phyloP scores from a whole-genome alignment of 2,888 invertebrate genomes.

The Pterostichus madidus region DNA sequence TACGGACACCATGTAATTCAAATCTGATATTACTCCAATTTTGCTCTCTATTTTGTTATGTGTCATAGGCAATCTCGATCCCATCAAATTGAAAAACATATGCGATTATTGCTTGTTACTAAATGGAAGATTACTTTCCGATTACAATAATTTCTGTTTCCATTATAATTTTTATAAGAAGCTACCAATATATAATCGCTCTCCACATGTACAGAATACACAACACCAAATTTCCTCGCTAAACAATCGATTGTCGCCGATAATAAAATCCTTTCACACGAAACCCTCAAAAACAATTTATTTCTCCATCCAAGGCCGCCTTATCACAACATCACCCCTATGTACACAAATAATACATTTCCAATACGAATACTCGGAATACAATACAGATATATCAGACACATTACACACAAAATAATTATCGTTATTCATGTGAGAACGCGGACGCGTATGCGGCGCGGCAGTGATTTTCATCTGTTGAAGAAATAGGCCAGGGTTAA shows the following conservation, averaged over 20 bases:
- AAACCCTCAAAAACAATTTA: slow-evolving; percentile 36
- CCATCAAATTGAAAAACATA: no score
- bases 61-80: no score
- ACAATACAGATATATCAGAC: slow-evolving; percentile 33
- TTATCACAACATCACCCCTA: slow-evolving; percentile 36
- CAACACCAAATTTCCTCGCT: slow-evolving; percentile 7
- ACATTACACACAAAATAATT: slow-evolving; percentile 40
- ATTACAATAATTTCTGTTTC: no score
- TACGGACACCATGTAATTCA: no score
- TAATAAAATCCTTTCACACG: slow-evolving; percentile 36
- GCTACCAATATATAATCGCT: no score
- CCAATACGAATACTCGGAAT: slow-evolving; percentile 33
- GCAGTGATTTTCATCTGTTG: neutral
- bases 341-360: slow-evolving; percentile 50
- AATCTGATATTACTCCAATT: no score
- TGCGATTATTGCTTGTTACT: no score
- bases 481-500: slow-evolving; percentile 48
- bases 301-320: neutral
- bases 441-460: neutral
- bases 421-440: neutral
- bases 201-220: neutral
- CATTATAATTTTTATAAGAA: no score
- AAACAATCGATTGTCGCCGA: slow-evolving; percentile 35
- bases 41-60: no score
- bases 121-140: no score